Base-by-base conservation (phyloP, 1,140 invertebrate species). In the Micrasema longulum region DNA sequence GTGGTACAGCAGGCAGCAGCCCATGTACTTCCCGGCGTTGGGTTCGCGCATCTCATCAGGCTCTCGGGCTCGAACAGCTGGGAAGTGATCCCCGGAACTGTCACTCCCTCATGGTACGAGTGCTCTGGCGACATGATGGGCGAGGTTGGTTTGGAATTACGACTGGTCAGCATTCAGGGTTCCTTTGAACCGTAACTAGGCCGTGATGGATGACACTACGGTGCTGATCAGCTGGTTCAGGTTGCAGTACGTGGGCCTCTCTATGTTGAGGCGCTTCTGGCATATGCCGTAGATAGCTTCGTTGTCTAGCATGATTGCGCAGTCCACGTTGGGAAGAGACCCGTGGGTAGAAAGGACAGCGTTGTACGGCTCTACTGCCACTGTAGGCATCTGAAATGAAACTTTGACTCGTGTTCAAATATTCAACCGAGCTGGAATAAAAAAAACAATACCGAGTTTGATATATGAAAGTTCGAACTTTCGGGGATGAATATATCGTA, bases 221-320 rank as follows among this genome's bases (percentile, higher is more conserved):
- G 95, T 93, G 31, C 92, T 92, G 76, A 95, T 94, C 60, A 95
- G 84, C 74, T 93, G 83, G 81, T 95, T 95, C 77, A 92, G 84
- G 82, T 91, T 93, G 78, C 87, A 88, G 87, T 94, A 95, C 10
- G 92, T 93, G 14, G 93, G 94, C 47, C 93, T 87, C 77, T 94
- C 93, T 73, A 97, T 94, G 81, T 95, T 93, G 77, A 97, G 81
- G 79, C 95, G 95, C 45, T 93, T 88, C 47, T 93, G 88, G 83
- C 95, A 97, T 80, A 97, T 96, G 80, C 96, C 94, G 76, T 96
- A 97, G 79, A 96, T 96, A 38, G 92, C 93, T 80, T 95, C 93
- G 79, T 94, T 91, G 78, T 92, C 91, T 64, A 95, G 92, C 93
- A 95, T 95, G 81, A 95, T 95, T 12, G 93, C 92, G 74, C 92